Conservation (phyloP, 2,113 vertebrate genomes). For the Coregonus clupeaformis region DNA sequence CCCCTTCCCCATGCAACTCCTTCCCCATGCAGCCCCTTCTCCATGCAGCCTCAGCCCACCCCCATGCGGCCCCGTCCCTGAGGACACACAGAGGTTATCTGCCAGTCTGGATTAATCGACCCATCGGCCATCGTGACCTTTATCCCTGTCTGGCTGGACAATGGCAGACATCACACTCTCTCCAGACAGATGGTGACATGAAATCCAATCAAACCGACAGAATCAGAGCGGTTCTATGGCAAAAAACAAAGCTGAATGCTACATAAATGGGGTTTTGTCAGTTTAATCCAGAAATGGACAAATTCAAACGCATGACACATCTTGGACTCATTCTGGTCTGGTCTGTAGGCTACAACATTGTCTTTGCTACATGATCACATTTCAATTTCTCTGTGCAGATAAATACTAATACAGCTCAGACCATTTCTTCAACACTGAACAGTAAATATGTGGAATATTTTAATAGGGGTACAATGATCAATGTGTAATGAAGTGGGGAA, state of each 20-base stretch:
- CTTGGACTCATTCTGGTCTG: no score
- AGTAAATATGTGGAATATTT: not conserved
- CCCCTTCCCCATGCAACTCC: no score
- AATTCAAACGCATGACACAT: not conserved
- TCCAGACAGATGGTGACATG: slow-evolving; percentile 22
- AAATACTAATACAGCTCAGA: not conserved
- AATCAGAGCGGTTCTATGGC: not conserved
- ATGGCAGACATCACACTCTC: slow-evolving; percentile 24
- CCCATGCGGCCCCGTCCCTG: slow-evolving; percentile 27
- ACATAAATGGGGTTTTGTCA: not conserved
- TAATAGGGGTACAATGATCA: not conserved
- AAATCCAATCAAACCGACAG: slow-evolving; percentile 14
- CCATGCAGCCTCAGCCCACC: slow-evolving; percentile 40
- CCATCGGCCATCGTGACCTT: slow-evolving; percentile 58
- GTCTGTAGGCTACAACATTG: not conserved
- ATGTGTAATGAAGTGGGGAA: not conserved
- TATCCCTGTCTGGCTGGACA: slow-evolving; percentile 22
- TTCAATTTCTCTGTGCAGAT: not conserved
- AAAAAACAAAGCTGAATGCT: not conserved
- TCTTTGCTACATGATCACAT: not conserved
- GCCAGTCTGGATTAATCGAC: slow-evolving; percentile 68
- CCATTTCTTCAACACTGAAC: not conserved
- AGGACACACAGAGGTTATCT: slow-evolving; percentile 58
- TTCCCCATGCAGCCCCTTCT: no score
- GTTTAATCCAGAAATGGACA: not conserved